Percentiles rank a stretch among this genome's conserved stretches.
These are phyloP conservation scores for Rhizoglyphus robini DNA, from an alignment of 1,140 invertebrate species.

Conservation along the genomic window DNA sequence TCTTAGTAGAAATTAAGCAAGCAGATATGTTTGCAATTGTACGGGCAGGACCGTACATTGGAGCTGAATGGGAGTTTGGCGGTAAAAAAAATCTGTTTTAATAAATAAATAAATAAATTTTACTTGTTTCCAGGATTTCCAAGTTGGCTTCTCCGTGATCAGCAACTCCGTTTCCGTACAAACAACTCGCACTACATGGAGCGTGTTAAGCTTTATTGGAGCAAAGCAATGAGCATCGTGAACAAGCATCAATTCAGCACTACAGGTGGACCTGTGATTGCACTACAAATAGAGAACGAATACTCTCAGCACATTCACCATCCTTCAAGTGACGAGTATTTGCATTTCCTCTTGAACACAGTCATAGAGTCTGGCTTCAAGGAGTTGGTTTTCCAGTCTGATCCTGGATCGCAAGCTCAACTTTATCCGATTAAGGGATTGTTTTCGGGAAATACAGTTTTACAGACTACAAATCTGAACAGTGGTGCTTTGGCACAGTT, in stretches of 20 bases:
- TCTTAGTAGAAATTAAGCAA: slow-evolving; percentile 36
- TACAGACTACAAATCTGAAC: slow-evolving; percentile 6
- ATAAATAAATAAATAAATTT: too few relatives aligned
- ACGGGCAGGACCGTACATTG: slow-evolving; percentile 39
- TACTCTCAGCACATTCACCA: slow-evolving; percentile 16
- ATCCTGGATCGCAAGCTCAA: not conserved
- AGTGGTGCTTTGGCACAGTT: not conserved
- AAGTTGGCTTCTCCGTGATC: slow-evolving; percentile 29
- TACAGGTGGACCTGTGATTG: too few relatives aligned
- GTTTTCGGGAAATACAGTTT: not conserved
- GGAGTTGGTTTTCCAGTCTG: not conserved
- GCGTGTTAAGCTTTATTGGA: slow-evolving; percentile 17
- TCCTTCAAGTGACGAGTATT: too few relatives aligned
- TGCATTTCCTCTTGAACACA: not conserved
- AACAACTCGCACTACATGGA: slow-evolving; percentile 28
- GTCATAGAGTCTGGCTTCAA: not conserved
- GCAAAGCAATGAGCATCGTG: not conserved
- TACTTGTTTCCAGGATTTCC: too few relatives aligned
- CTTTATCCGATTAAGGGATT: not conserved
- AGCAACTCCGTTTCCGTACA: slow-evolving; percentile 22
- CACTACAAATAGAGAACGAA: slow-evolving; percentile 30
- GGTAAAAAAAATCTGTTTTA: too few relatives aligned
- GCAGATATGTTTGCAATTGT: slow-evolving; percentile 36
- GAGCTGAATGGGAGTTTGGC: slow-evolving; percentile 41
- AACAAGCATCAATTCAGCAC: slow-evolving; percentile 14